Evolutionary conservation across 2,888 invertebrate genomes (phyloP), one percentile per base, ranked within the genome.

Genomic region (Antheraea yamamai): DNA sequence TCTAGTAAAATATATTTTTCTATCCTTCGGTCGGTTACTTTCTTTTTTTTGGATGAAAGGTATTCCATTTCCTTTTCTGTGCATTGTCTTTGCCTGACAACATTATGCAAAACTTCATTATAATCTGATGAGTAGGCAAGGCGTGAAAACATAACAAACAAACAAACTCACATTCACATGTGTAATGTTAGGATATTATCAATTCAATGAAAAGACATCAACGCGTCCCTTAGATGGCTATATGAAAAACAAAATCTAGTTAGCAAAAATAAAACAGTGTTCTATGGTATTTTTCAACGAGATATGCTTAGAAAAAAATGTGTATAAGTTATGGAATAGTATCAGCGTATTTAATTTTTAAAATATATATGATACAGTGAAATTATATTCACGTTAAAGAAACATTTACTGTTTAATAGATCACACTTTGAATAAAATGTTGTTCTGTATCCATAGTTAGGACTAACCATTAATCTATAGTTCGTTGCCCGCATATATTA

Each of bases 171-270:
- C 30, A 30, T 30, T 30, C 30, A 30, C 30, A 30, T 30, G 30
- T 30, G 30, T 30, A 30, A 30, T 30, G 30, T 30, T 30, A 30
- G 30, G 30, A 30, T 3, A 30, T 30, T 30, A 30, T 2, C 30
- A 30, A 30, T 30, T 30, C 6, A 4, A 72, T 52, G 18, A 71
- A 76, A 76, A 76, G 76, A 76, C 76, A 74, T 76, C 74, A 74
- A 76, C 76, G 76, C 76, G 64, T 66, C 35, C 8, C 18, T 35
- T 39, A 20, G 58, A 72, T 18, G 20, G 26, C 4, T 64, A 14
- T 6, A 26, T 26, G 58, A 4, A 58, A 18, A 20, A 23, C 8
- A 23, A 61, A 23, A 23, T 61, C 2, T 58, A 23, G 61, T 4
- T 23, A 7, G 10, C 23, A 23, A 55, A 20, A 55, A 20, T 18